Conservation (phyloP, 2,888 invertebrate genomes). For the Hoplodrina ambigua region DNA sequence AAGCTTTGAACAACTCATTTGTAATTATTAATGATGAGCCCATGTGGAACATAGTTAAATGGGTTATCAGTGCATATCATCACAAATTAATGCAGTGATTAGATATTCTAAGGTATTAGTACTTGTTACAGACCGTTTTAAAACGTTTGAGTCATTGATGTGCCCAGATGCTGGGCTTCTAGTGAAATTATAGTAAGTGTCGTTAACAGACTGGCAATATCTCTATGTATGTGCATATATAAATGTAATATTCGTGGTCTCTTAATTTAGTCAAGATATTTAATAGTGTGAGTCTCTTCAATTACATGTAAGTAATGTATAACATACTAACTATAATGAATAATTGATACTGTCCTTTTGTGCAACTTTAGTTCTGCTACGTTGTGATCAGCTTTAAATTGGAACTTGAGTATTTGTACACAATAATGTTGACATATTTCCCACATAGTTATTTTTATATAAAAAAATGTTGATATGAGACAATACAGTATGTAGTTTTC, state of each 20-base stretch:
- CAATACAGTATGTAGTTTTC: slow-evolving; percentile 87
- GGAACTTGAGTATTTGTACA: slow-evolving; percentile 87
- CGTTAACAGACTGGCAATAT: slow-evolving; percentile 90
- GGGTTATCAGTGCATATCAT: slow-evolving; percentile 90
- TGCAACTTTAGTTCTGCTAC: slow-evolving; percentile 89
- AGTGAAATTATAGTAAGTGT: slow-evolving; percentile 90
- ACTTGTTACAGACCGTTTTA: slow-evolving; percentile 89
- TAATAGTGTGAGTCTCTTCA: slow-evolving; percentile 90
- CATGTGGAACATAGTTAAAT: slow-evolving; percentile 81
- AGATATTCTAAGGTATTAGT: slow-evolving; percentile 90
- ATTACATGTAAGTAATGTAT: slow-evolving; percentile 86
- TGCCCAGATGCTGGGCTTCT: slow-evolving; percentile 88
- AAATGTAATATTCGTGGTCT: slow-evolving; percentile 89
- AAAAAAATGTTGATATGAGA: slow-evolving; percentile 85
- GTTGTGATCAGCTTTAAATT: slow-evolving; percentile 90
- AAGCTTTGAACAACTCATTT: slow-evolving; percentile 81
- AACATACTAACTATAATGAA: slow-evolving; percentile 85
- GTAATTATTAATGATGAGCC: slow-evolving; percentile 79
- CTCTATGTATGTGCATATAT: slow-evolving; percentile 89
- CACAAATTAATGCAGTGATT: slow-evolving; percentile 90
- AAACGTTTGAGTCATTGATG: slow-evolving; percentile 88
- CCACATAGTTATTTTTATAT: slow-evolving; percentile 89
- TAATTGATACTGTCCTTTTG: slow-evolving; percentile 86
- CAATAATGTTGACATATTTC: slow-evolving; percentile 83
- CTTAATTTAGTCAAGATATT: slow-evolving; percentile 90